A percentile compares a stretch with the other conserved stretches of the same genome.
Conservation (phyloP, 2,888 invertebrate species). For the Caenorhabditis afra region DNA sequence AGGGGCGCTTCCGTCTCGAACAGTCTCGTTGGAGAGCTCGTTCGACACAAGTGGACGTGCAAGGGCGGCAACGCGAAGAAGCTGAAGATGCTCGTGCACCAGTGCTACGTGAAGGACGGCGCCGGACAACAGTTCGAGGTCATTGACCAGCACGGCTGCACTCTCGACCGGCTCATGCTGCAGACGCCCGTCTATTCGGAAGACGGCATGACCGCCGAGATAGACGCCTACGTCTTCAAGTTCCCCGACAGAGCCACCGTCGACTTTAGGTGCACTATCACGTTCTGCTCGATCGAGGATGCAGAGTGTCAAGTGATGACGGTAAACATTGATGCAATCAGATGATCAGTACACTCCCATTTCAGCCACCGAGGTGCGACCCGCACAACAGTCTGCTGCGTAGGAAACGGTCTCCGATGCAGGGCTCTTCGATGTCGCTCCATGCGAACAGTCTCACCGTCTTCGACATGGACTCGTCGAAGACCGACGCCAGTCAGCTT, state of each 20-base stretch:
- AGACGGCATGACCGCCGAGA: conserved; percentile 66
- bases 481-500: conserved; percentile 26
- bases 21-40: conserved; percentile 70
- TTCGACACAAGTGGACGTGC: conserved; percentile 74
- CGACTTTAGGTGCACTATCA: conserved; percentile 75
- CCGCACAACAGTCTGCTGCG: conserved; percentile 13
- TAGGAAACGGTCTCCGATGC: conserved; percentile 15
- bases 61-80: conserved; percentile 40
- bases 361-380: conserved; percentile 74
- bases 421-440: conserved; percentile 56
- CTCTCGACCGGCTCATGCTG: conserved; percentile 72
- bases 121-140: conserved; percentile 72
- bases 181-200: conserved; percentile 73
- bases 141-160: conserved; percentile 75
- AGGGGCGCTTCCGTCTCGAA: conserved; percentile 49
- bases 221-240: conserved; percentile 77
- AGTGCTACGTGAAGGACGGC: conserved; percentile 78
- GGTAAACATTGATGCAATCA: conserved; percentile 49
- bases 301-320: conserved; percentile 71
- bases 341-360: background rate
- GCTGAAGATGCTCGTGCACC: conserved; percentile 71
- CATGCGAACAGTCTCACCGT: conserved; percentile 77
- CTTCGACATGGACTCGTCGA: conserved; percentile 70
- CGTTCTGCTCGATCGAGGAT: conserved; percentile 71
- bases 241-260: conserved; percentile 72